Percentiles rank a stretch among this genome's conserved stretches.
Evolutionary conservation across 2,797 vertebrate species (phyloP).

Genomic region (Xiphorhynchus erythropygius): DNA sequence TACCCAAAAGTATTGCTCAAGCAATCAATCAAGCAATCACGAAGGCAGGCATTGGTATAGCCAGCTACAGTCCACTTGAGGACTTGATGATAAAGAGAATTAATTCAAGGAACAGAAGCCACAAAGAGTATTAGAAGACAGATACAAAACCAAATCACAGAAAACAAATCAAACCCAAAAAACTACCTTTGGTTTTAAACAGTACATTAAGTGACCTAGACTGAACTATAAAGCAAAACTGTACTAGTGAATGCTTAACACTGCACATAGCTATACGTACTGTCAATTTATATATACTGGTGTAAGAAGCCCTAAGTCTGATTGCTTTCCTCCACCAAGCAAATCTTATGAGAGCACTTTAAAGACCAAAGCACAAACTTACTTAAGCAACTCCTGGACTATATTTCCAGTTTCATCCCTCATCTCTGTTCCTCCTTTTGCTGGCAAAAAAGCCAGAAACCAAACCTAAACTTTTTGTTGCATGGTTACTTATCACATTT

Average conservation of each 20-base stretch:
- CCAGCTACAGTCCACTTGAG: background rate
- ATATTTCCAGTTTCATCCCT: background rate
- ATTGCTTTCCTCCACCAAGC: background rate
- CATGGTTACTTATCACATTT: background rate
- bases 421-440: background rate
- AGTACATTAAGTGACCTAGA: background rate
- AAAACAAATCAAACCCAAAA: accelerated
- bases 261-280: background rate
- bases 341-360: background rate
- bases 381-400: background rate
- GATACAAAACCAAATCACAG: background rate
- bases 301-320: background rate
- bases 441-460: background rate
- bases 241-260: background rate
- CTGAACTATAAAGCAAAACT: background rate
- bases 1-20: background rate
- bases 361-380: background rate
- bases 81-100: background rate
- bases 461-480: background rate
- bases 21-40: background rate
- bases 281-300: background rate
- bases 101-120: background rate
- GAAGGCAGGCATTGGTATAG: background rate
- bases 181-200: background rate
- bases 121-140: background rate